Percentiles rank a stretch among this genome's conserved stretches.
Evolutionary conservation across 1,140 invertebrate species (phyloP).

Genomic region (Drosophila kohkoa): DNA sequence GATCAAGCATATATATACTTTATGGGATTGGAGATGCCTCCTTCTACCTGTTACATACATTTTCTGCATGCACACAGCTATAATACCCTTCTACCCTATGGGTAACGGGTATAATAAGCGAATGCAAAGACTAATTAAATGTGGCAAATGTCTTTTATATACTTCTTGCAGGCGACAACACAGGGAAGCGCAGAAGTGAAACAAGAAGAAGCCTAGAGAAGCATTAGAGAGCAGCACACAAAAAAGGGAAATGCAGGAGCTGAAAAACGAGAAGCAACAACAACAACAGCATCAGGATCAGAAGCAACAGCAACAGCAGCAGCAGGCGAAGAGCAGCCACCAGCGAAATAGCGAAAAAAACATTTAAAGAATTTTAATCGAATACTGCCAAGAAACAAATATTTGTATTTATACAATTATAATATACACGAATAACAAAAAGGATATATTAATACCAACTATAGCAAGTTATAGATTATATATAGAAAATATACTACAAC

Average conservation of each 20-base stretch:
- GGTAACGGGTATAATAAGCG: no score
- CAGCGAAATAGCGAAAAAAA: slow-evolving; percentile 30
- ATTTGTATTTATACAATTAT: slow-evolving; percentile 38
- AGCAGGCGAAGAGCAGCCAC: slow-evolving; percentile 25
- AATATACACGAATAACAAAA: slow-evolving; percentile 38
- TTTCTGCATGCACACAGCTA: no score
- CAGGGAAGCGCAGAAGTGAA: not conserved
- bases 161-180: slow-evolving; percentile 35
- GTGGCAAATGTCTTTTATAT: slow-evolving; percentile 30
- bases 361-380: slow-evolving; percentile 80
- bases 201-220: not conserved
- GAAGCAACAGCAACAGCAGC: not conserved
- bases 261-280: not conserved
- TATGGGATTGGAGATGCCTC: no score
- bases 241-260: not conserved
- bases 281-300: not conserved
- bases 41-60: no score
- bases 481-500: slow-evolving; percentile 17
- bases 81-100: no score
- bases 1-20: no score
- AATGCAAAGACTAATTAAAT: slow-evolving; percentile 60
- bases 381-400: slow-evolving; percentile 73
- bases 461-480: slow-evolving; percentile 14
- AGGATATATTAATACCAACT: slow-evolving; percentile 8
- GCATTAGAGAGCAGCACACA: not conserved